A percentile compares a stretch with the other conserved stretches of the same genome.
Conservation (phyloP, 2,113 vertebrate genomes). For the Paracanthobrama guichenoti region DNA sequence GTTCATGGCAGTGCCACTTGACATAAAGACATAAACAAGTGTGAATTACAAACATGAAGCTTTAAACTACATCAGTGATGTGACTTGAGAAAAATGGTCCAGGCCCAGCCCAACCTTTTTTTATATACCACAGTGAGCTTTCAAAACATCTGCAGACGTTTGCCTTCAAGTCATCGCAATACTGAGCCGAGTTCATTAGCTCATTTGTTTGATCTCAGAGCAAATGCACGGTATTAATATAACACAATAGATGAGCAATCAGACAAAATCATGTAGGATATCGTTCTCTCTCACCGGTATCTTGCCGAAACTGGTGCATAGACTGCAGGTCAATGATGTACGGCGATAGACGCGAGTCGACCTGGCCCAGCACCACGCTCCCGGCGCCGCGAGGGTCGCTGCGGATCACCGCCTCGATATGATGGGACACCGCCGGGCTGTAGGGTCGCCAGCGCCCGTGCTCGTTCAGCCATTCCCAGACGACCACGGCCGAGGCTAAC, state of each 20-base stretch:
- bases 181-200: neutral
- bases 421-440: conserved; percentile 93
- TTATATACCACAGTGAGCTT: neutral
- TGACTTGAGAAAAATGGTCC: neutral
- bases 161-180: neutral
- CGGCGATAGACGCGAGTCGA: conserved; percentile 87
- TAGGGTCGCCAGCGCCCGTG: conserved; percentile 96
- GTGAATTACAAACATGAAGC: neutral
- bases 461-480: conserved; percentile 98
- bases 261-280: neutral
- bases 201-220: conserved; percentile 13
- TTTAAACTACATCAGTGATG: neutral
- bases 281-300: conserved; percentile 80
- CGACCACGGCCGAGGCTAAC: conserved; percentile 90
- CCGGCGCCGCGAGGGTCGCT: conserved; percentile 84
- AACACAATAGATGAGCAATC: neutral
- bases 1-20: neutral
- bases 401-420: conserved; percentile 94
- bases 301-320: conserved; percentile 95
- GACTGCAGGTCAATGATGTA: conserved; percentile 94
- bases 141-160: conserved; percentile 24
- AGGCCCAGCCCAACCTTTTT: conserved; percentile 12
- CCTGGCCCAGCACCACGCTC: conserved; percentile 92
- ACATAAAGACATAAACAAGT: conserved; percentile 10
- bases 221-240: neutral